phyloP scores from a whole-genome alignment of 2,113 vertebrate species.

The Corythaeola cristata region DNA sequence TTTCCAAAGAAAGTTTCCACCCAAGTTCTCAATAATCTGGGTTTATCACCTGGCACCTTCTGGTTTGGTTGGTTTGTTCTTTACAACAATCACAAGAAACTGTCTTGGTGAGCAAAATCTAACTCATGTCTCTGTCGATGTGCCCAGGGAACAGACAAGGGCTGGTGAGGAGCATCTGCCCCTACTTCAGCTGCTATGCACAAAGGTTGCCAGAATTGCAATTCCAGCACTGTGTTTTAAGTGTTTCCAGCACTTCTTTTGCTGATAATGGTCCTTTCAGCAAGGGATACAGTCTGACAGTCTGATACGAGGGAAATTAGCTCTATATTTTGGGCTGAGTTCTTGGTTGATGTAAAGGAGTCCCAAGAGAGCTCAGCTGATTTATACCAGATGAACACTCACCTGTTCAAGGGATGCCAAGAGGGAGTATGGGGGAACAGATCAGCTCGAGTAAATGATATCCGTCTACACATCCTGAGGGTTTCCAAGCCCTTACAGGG shows the following conservation, averaged over 20 bases:
- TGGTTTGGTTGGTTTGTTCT: not conserved
- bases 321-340: not conserved
- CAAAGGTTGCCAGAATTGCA: not conserved
- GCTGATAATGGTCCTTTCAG: not conserved
- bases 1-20: not conserved
- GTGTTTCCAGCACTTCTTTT: not conserved
- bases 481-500: not conserved
- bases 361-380: conserved; percentile 16
- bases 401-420: conserved; percentile 35
- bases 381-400: conserved; percentile 25
- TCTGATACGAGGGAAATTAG: not conserved
- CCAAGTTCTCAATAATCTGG: not conserved
- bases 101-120: fast-evolving
- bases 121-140: fast-evolving
- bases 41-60: not conserved
- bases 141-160: not conserved
- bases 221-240: not conserved
- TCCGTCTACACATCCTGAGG: conserved; percentile 4
- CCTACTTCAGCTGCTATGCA: not conserved
- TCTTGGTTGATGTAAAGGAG: conserved; percentile 26
- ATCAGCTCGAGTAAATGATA: conserved; percentile 28
- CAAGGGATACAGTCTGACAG: not conserved
- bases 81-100: not conserved
- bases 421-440: not conserved
- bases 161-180: not conserved